Base-by-base conservation (phyloP, 2,113 vertebrate genomes). In the Carassius carassius region DNA sequence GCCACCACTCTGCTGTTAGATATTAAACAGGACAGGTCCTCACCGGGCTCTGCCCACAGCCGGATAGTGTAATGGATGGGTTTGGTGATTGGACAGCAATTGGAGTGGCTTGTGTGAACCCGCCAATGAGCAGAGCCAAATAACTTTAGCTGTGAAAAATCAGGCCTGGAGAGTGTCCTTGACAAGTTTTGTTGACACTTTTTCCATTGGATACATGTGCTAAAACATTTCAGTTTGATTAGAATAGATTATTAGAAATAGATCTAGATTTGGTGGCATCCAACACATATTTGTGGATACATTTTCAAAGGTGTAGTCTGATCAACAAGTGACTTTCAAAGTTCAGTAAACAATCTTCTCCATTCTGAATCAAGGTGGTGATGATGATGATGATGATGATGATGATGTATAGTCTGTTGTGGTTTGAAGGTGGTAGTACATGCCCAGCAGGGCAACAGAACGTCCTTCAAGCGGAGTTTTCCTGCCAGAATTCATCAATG, bases 21-120 rank as follows among this genome's bases (percentile, higher is more conserved):
- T 92, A 93, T 93, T 86, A 87, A 93, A 93, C 89, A 92, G 92
- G 91, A 94, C 93, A 92, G 88, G 88, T 88, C 86, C 92, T 88
- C 92, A 92, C 89, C 89, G 84, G 86, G 80, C 86, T 86, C 88
- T 88, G 83, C 74, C 88, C 87, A 86, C 19, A 49, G 89, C 86
- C 88, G 86, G 80, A 86, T 35, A 80, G 84, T 63, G 35, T 92
- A 91, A 90, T 90, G 84, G 90, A 92, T 91, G 87, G 82, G 85
- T 88, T 88, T 87, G 86, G 85, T 84, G 89, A 90, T 90, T 87
- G 79, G 86, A 89, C 87, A 86, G 58, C 79, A 81, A 77, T 83
- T 85, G 86, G 78, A 83, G 67, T 81, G 86, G 82, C 78, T 51
- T 82, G 85, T 83, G 84, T 88, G 85, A 85, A 86, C 76, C 87